phyloP scores from a whole-genome alignment of 1,140 invertebrate species.

The Hyphantria cunea region DNA sequence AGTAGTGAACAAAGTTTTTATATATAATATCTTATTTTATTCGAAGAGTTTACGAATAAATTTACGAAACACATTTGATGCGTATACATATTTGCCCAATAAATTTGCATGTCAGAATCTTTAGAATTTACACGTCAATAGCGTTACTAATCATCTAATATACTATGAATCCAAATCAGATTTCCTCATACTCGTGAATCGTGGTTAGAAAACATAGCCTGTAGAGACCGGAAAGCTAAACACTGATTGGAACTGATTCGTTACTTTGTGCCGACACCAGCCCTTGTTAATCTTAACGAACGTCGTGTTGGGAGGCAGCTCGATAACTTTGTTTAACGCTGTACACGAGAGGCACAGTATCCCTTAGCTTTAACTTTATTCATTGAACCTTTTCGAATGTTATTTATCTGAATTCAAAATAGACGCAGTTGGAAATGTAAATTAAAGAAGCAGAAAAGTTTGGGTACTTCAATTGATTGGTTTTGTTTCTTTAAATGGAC shows the following conservation, averaged over 20 bases:
- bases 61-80: no score
- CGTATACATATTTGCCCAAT: no score
- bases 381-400: slow-evolving; percentile 24
- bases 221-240: slow-evolving; percentile 15
- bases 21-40: no score
- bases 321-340: slow-evolving; percentile 25
- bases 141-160: no score
- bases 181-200: no score
- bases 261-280: slow-evolving; percentile 25
- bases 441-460: not conserved
- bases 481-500: no score
- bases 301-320: slow-evolving; percentile 32
- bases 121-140: no score
- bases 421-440: not conserved
- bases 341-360: not conserved
- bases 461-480: not conserved
- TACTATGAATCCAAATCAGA: no score
- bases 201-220: slow-evolving; percentile 1
- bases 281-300: slow-evolving; percentile 47
- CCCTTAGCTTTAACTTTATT: slow-evolving; percentile 9
- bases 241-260: slow-evolving; percentile 42
- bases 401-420: slow-evolving; percentile 20
- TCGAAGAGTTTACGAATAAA: no score
- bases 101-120: no score
- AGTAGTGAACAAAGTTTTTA: no score